Evolutionary conservation across 2,797 vertebrate species (phyloP), one percentile per base, ranked within the genome.

Genomic region (Syngnathus rostellatus): DNA sequence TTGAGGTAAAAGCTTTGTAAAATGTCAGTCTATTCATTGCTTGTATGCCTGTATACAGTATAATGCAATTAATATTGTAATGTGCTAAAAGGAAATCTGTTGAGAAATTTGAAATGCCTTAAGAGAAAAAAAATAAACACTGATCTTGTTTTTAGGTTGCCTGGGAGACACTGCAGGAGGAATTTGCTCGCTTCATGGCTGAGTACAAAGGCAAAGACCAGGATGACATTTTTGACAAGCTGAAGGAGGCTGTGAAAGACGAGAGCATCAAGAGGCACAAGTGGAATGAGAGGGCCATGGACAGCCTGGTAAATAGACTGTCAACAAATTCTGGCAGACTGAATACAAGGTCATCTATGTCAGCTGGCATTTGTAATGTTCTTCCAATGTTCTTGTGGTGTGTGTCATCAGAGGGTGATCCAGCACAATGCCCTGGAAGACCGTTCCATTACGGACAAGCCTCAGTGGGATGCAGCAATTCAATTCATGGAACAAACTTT

Each of bases 401-500:
- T 50, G 17, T 64, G 55, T 38, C 77, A 63, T 54, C 84, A 99
- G 97, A 90, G 95, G 66, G 97, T 99, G 73, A 99, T 99, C 86
- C 97, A 99, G 77, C 97, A 99, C 89, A 99, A 99, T 16, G 93
- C 97, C 63, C 85, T 99, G 38, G 97, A 99, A 85, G 97, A 99
- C 70, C 91, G 97, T 21, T 98, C 96, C 65, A 99, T 99, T 84
- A 96, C 95, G 5, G 97, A 99, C 78, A 99, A 98, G 68, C 94
- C 96, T 61, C 96, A 99, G 77, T 99, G 97, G 97, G 95, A 99
- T 46, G 94, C 94, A 54, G 97, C 97, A 23, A 98, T 98, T 81
- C 92, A 95, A 81, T 99, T 99, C 71, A 98, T 99, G 96, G 97
- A 99, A 77, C 97, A 99, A 79, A 97, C 97, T 0, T 88, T 99